phyloP scores from a whole-genome alignment of 2,113 vertebrate species.

The Choloepus hoffmanni region DNA sequence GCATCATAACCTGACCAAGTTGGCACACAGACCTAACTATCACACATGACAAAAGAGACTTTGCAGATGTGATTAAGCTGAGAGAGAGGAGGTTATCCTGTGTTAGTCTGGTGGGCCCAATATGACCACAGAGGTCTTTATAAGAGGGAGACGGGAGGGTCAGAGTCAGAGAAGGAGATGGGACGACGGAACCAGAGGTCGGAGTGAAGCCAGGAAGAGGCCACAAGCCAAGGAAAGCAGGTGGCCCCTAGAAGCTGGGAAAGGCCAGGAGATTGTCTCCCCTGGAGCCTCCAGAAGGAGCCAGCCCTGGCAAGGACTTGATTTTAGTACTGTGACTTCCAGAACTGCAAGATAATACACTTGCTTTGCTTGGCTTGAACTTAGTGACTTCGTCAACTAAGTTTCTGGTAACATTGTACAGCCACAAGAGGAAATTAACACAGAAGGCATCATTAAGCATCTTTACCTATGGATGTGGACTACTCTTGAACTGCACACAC shows the following conservation, averaged over 20 bases:
- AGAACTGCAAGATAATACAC: neutral
- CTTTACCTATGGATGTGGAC: neutral
- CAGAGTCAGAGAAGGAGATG: neutral
- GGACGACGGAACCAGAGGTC: neutral
- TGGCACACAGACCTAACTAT: too few species aligned
- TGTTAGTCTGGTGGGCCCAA: neutral
- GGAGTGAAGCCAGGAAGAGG: neutral
- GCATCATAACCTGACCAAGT: too few species aligned
- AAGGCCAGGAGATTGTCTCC: neutral
- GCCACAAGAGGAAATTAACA: neutral
- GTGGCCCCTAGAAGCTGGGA: neutral
- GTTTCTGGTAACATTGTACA: neutral
- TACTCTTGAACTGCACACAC: neutral
- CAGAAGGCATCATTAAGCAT: neutral
- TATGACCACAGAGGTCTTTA: neutral
- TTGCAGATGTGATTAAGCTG: neutral
- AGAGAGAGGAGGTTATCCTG: neutral
- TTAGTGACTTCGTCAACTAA: neutral
- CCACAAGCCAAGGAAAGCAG: neutral
- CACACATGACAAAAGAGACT: neutral
- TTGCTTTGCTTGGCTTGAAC: neutral
- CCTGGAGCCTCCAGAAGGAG: neutral
- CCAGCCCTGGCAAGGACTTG: neutral
- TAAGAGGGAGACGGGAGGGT: neutral
- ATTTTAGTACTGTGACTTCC: conserved; percentile 4